A percentile compares a stretch with the other conserved stretches of the same genome.
Conservation (phyloP, 2,113 vertebrate genomes). For the Protobothrops flavoviridis region DNA sequence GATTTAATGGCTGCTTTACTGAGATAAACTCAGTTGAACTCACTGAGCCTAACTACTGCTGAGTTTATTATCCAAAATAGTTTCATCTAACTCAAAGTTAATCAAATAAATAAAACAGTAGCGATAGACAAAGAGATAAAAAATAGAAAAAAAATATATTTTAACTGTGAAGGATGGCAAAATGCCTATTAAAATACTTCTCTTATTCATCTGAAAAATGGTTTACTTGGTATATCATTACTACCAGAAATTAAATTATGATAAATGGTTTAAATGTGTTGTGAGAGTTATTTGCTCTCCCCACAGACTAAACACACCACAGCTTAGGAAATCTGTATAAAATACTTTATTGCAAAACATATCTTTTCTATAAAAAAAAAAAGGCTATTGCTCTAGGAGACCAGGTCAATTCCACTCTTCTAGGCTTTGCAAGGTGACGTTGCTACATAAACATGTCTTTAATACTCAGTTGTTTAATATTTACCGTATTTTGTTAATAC, state of each 20-base stretch:
- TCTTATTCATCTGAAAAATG: neutral
- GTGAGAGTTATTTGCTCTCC: too few relatives aligned
- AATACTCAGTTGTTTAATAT: too few relatives aligned
- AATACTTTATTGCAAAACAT: too few relatives aligned
- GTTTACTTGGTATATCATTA: neutral
- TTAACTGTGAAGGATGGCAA: neutral
- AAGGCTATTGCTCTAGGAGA: too few relatives aligned
- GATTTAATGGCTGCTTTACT: neutral
- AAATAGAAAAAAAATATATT: neutral
- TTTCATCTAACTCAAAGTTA: neutral
- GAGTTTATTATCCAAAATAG: neutral
- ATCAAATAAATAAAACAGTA: neutral
- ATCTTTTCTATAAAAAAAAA: too few relatives aligned
- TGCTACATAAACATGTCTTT: too few relatives aligned
- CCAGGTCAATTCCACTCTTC: too few relatives aligned
- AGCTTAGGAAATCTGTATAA: too few relatives aligned
- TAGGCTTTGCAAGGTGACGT: too few relatives aligned
- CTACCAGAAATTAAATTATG: neutral
- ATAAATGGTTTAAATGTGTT: neutral
- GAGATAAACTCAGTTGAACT: neutral
- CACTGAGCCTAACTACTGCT: neutral
- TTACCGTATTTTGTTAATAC: too few relatives aligned
- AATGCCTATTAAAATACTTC: neutral
- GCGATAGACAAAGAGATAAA: neutral
- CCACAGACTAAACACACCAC: too few relatives aligned